Base-by-base conservation (phyloP, 1,140 invertebrate species). In the Nilaparvata lugens region DNA sequence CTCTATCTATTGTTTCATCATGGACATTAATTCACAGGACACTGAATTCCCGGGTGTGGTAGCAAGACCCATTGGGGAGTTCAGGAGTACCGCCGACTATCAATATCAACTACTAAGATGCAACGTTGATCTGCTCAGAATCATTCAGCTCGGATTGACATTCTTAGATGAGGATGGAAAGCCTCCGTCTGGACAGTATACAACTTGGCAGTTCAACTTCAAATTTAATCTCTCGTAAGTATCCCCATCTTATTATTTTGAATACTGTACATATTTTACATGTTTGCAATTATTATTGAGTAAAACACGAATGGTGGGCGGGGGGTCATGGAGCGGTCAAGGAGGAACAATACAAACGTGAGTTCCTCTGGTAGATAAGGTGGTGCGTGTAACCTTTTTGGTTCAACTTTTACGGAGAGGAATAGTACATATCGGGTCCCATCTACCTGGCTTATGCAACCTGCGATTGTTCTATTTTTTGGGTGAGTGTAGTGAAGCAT, bases 1-100 rank as follows among this genome's bases (percentile, higher is more conserved):
- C 52, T 4, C 28, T 53, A 16, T 3, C 21, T 24, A 53, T 62
- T 14, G 19, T 13, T 13, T 4, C 62, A n/a, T n/a, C n/a, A n/a
- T n/a, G n/a, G n/a, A n/a, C n/a, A n/a, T 57, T 38, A 45, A 66
- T 51, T 59, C 63, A 19, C 60, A 83, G 81, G 96, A 99, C 70
- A 99, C 96, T 59, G 97, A 99, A 75, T 99, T 99, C 78, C 97
- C 97, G 4, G 97, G 97, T 51, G 95, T 98, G 35, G 95, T 99
- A 19, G 95, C 95, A 9, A 79, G 94, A 62, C 96, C 96, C 21
- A 94, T 98, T 70, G 96, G 96, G 53, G 94, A 97, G 79, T 98
- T 97, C 73, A 80, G 90, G 69, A 95, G 90, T 62, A 92, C 89
- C 55, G 89, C 92, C 25, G 95, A 98, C 72, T 97, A 97, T 72